A percentile compares a stretch with the other conserved stretches of the same genome.
Evolutionary conservation across 2,888 invertebrate genomes (phyloP).

Genomic region (Cerastis leucographa): DNA sequence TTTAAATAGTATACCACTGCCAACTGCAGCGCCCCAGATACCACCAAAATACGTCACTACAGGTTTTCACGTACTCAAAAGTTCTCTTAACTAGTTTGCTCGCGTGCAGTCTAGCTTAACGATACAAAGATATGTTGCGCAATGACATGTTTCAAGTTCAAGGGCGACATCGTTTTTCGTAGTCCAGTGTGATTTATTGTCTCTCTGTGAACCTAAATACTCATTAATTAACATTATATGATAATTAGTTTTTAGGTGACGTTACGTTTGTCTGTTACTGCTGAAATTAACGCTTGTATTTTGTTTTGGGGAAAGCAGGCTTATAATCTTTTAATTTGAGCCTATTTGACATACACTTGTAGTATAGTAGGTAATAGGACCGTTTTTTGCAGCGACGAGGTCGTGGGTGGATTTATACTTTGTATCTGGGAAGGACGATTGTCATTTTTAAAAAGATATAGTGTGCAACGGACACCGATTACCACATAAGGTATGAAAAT

Average conservation of each 20-base stretch:
- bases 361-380: background rate
- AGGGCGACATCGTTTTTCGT: constrained; percentile 54
- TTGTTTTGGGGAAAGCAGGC: background rate
- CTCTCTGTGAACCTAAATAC: constrained; percentile 33
- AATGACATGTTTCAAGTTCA: constrained; percentile 61
- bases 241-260: constrained; percentile 39
- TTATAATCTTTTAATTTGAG: background rate
- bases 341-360: background rate
- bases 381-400: background rate
- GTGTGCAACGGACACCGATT: no score
- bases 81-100: constrained; percentile 4
- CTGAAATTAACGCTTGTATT: constrained; percentile 18
- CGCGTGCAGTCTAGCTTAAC: constrained; percentile 38
- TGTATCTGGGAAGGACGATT: background rate
- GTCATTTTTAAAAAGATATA: background rate
- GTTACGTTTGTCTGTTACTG: constrained; percentile 1
- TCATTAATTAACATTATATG: constrained; percentile 44
- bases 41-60: constrained; percentile 19
- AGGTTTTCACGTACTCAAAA: constrained; percentile 17
- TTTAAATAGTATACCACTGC: background rate
- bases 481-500: no score
- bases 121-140: constrained; percentile 32
- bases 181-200: constrained; percentile 56
- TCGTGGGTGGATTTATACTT: background rate
- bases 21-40: constrained; percentile 10